These are phyloP conservation scores for Aleiodes alternator DNA, from an alignment of 2,888 invertebrate genomes.

Conservation along the genomic window DNA sequence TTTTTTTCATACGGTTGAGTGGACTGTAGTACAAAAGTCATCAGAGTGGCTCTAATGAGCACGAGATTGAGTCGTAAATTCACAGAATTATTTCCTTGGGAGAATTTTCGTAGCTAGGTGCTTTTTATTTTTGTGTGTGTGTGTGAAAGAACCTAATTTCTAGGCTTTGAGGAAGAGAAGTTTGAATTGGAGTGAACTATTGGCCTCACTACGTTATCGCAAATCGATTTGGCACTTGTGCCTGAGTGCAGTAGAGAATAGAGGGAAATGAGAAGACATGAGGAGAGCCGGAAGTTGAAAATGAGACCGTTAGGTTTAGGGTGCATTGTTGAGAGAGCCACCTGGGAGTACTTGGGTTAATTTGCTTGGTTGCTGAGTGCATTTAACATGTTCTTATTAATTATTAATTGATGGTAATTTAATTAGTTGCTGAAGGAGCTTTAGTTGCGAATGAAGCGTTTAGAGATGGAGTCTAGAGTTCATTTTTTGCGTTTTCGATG, in stretches of 20 bases:
- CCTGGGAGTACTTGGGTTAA: constrained; percentile 27
- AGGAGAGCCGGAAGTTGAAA: constrained; percentile 26
- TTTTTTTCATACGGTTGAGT: too few species aligned
- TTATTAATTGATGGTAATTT: background rate
- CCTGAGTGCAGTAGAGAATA: background rate
- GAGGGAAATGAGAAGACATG: background rate
- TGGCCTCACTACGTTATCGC: constrained; percentile 6
- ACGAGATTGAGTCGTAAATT: constrained; percentile 20
- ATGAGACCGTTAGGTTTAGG: constrained; percentile 29
- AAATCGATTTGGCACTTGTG: constrained; percentile 20
- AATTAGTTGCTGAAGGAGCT: background rate
- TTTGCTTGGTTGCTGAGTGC: background rate
- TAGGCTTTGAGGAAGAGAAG: background rate
- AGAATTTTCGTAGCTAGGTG: background rate
- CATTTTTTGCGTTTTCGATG: too few species aligned
- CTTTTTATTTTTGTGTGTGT: background rate
- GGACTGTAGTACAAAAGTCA: too few species aligned
- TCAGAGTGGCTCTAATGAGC: constrained; percentile 8
- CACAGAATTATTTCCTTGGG: constrained; percentile 1
- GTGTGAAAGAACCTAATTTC: constrained; percentile 7
- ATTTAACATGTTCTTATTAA: background rate
- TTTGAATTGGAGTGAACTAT: constrained; percentile 17
- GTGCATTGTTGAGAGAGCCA: constrained; percentile 22
- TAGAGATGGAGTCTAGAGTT: too few species aligned
- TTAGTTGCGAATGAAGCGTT: too few species aligned